Percentiles rank a stretch among this genome's conserved stretches.
phyloP scores from a whole-genome alignment of 2,888 invertebrate species.

The Metalampra italica region DNA sequence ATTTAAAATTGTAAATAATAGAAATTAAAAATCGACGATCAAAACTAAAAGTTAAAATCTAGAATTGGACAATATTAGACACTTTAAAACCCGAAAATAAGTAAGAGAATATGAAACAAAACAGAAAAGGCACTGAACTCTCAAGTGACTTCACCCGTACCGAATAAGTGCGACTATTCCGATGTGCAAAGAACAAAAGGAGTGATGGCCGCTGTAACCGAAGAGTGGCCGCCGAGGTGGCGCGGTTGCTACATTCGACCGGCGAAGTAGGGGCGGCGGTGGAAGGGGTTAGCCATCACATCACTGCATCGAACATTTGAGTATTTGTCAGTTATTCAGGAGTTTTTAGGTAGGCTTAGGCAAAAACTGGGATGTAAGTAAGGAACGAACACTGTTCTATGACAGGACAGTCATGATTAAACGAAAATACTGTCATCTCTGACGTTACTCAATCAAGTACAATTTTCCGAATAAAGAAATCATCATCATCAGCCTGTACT shows the following conservation, averaged over 20 bases:
- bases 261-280: conserved; percentile 21
- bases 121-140: conserved; percentile 35
- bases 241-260: conserved; percentile 19
- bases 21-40: conserved; percentile 11
- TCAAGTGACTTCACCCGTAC: conserved; percentile 14
- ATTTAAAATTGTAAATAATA: not conserved
- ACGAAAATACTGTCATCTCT: too few species aligned
- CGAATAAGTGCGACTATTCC: conserved; percentile 3
- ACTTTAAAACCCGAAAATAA: conserved; percentile 9
- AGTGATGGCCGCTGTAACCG: conserved; percentile 40
- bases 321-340: not conserved
- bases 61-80: conserved; percentile 12
- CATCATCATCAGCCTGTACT: too few species aligned
- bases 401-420: too few species aligned
- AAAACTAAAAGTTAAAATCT: conserved; percentile 11
- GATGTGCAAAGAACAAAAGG: conserved; percentile 32
- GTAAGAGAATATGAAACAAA: conserved; percentile 11
- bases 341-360: too few species aligned
- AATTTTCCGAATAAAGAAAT: too few species aligned
- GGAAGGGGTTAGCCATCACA: conserved; percentile 29
- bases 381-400: too few species aligned
- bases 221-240: conserved; percentile 36
- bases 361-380: too few species aligned
- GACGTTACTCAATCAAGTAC: too few species aligned
- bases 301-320: not conserved